Evolutionary conservation across 1,140 invertebrate species (phyloP), one percentile per base, ranked within the genome.

Genomic region (Ylistrum balloti): DNA sequence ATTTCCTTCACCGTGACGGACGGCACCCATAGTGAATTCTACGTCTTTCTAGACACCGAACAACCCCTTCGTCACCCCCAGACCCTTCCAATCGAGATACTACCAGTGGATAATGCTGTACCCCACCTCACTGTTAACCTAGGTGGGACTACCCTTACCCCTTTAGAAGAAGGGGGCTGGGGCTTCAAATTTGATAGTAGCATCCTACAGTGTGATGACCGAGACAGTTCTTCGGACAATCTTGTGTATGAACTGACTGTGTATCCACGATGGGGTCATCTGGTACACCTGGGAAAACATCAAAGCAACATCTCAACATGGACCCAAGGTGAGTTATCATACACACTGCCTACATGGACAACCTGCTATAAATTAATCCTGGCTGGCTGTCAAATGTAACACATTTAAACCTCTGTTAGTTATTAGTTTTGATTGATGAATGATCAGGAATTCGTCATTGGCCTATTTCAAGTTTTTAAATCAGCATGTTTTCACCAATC

Each of bases 1-100:
- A 96, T 96, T 90, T 95, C 95, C 34, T 94, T 96, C 86, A 95
- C 95, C 2, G 94, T 96, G 0, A 95, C 94, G 0, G 96, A 96
- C 89, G 96, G 96, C 11, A 94, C 94, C 0, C 96, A 96, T 90
- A 91, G 93, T 0, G 94, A 96, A 34, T 96, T 96, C 93, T 96
- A 93, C 86, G 94, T 96, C 9, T 94, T 95, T 86, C 95, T 96
- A 0, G 94, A 96, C 11, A 94, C 93, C 28, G 92, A 93, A 10
- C 90, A 90, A 5, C 91, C 94, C 1, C 95, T 94, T 1, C 91
- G 94, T 20, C 89, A 91, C 35, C 95, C 96, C 0, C 95, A 96
- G 87, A 94, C 91, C 33, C 92, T 96, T 90, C 86, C 90, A 35
- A 95, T 96, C 88, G 93, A 95, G 38, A 95, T 96, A 11, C 91